Conservation (phyloP, 1,140 invertebrate genomes). For the Chelonus insularis region DNA sequence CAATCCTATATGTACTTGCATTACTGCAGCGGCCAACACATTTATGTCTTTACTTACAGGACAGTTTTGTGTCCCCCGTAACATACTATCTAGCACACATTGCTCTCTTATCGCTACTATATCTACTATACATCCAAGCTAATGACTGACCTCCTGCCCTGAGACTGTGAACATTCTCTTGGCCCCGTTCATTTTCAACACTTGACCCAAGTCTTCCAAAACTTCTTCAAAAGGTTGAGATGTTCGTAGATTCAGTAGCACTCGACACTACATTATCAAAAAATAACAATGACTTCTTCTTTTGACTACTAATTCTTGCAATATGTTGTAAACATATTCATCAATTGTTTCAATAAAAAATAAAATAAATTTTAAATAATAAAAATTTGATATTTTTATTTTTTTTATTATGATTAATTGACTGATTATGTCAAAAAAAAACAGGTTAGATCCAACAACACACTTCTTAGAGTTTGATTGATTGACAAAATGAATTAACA, state of each 20-base stretch:
- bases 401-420: background rate
- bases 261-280: conserved; percentile 77
- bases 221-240: conserved; percentile 94
- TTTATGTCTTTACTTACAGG: background rate
- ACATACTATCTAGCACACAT: background rate
- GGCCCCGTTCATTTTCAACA: conserved; percentile 86
- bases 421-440: too few relatives aligned
- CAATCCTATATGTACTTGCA: background rate
- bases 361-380: too few relatives aligned
- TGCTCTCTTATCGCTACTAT: background rate
- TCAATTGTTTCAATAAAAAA: background rate
- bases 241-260: conserved; percentile 87
- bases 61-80: background rate
- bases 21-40: conserved; percentile 1
- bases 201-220: conserved; percentile 89
- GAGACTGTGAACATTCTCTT: conserved; percentile 88
- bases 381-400: too few relatives aligned
- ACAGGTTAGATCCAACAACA: too few relatives aligned
- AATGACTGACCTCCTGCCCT: conserved; percentile 78
- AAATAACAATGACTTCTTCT: conserved; percentile 27
- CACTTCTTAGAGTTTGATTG: too few relatives aligned
- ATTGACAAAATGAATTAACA: too few relatives aligned
- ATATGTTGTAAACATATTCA: background rate
- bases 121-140: background rate
- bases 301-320: conserved; percentile 21